These are phyloP conservation scores for Nasonia longicornis DNA, from an alignment of 1,140 invertebrate genomes.

Conservation along the genomic window DNA sequence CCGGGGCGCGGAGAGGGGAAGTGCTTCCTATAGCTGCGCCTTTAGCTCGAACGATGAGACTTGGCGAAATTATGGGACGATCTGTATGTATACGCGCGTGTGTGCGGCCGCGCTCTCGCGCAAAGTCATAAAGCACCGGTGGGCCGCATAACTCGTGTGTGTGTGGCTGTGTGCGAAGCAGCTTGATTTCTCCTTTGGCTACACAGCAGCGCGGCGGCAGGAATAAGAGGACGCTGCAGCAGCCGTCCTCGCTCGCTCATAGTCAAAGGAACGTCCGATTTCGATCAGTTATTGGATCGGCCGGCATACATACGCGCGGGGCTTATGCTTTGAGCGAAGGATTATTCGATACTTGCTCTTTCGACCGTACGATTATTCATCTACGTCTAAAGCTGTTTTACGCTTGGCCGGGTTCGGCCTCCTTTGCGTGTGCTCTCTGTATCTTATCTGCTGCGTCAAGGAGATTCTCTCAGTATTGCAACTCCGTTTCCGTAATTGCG, in stretches of 20 bases:
- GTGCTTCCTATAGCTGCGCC: background rate
- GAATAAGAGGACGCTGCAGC: slow-evolving; percentile 13
- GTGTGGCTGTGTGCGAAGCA: background rate
- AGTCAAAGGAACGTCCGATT: slow-evolving; percentile 52
- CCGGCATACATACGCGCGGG: background rate
- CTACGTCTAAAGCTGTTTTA: slow-evolving; percentile 23
- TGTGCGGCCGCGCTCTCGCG: background rate
- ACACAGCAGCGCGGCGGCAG: background rate
- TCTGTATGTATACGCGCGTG: background rate
- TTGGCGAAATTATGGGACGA: background rate
- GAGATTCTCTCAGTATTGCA: background rate
- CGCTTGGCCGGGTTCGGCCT: background rate
- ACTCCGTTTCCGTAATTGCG: background rate
- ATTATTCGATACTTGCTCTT: slow-evolving; percentile 28
- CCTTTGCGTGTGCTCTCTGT: background rate
- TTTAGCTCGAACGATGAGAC: background rate
- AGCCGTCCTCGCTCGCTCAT: background rate
- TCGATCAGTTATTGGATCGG: slow-evolving; percentile 55
- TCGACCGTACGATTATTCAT: slow-evolving; percentile 35
- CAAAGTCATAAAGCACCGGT: slow-evolving; percentile 50
- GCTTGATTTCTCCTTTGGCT: slow-evolving; percentile 22
- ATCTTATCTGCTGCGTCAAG: background rate
- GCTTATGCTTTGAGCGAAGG: slow-evolving; percentile 6
- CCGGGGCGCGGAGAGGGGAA: background rate
- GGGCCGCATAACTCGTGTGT: slow-evolving; percentile 5